Conservation (phyloP, 2,797 vertebrate species). For the Pangasius larnaudii region DNA sequence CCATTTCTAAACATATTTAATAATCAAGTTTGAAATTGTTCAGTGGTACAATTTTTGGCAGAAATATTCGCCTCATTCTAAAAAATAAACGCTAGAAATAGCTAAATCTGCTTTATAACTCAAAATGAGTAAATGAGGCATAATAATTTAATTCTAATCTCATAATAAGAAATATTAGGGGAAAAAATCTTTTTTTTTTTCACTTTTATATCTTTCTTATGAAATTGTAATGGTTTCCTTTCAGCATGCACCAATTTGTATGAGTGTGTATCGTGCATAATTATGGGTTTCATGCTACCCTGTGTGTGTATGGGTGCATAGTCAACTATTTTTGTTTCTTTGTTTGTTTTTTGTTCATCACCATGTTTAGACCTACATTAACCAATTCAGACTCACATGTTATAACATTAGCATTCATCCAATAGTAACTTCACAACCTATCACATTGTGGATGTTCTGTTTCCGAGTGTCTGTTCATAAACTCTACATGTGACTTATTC, state of each 20-base stretch:
- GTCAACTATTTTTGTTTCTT: neutral
- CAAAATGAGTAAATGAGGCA: neutral
- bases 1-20: neutral
- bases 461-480: conserved; percentile 4
- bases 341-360: neutral
- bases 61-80: neutral
- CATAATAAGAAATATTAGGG: neutral
- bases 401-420: neutral
- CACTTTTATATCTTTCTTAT: neutral
- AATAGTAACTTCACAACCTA: conserved; percentile 3
- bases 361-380: neutral
- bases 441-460: conserved; percentile 17
- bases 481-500: conserved; percentile 60
- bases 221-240: neutral
- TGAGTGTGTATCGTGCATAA: conserved; percentile 15
- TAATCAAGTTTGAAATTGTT: neutral
- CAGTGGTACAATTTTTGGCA: neutral
- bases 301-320: neutral
- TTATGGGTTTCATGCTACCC: neutral
- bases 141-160: neutral
- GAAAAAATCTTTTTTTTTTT: neutral
- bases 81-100: neutral
- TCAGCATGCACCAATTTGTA: conserved; percentile 23
- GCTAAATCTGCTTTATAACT: neutral
- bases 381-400: neutral